Base-by-base conservation (phyloP, 2,888 invertebrate species). In the Gymnocheta viridis region DNA sequence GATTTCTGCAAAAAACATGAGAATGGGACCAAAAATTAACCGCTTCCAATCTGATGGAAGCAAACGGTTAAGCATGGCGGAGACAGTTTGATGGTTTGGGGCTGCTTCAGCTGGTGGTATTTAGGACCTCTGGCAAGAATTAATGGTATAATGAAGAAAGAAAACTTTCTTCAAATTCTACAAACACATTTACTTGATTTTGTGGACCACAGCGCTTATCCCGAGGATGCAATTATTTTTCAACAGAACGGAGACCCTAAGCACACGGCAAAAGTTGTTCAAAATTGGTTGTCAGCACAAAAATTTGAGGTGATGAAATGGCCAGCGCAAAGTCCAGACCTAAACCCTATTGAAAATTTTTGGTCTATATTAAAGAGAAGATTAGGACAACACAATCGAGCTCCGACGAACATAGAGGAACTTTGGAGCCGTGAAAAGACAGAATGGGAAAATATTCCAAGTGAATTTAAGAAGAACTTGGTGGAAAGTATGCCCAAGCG, bases 401-500 rank as follows among this genome's bases (percentile, higher is more conserved):
- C 51, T 2, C 32, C 47, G 6, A 17, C 2, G 9, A 49, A 49
- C 22, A 7, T 49, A 4, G 41, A 44, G 2, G 41, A 44, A 6
- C 41, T 44, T 44, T 44, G 41, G 41, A 35, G 35, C 10, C 44
- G 44, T n/a, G 62, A 24, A 24, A 44, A 62, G 27, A 5, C 22
- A 14, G 66, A 66, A 66, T 49, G 27, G 29, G 12, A 32, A 10
- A 22, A 27, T 47, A 49, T 49, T 49, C 12, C 17, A 32, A 29
- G 29, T 66, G 41, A 47, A 47, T 47, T 66, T 7, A 47, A 29
- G 7, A 2, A 66, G 17, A 44, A 66, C 17, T 47, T 66, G 19
- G 4, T 64, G 41, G 64, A 64, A 6, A 64, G 7, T 44, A 64
- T 44, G 64, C 41, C 64, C 2, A 49, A 22, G 12, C 49, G 49